Evolutionary conservation across 2,797 vertebrate genomes (phyloP).

Genomic region (Sarcoramphus papa): DNA sequence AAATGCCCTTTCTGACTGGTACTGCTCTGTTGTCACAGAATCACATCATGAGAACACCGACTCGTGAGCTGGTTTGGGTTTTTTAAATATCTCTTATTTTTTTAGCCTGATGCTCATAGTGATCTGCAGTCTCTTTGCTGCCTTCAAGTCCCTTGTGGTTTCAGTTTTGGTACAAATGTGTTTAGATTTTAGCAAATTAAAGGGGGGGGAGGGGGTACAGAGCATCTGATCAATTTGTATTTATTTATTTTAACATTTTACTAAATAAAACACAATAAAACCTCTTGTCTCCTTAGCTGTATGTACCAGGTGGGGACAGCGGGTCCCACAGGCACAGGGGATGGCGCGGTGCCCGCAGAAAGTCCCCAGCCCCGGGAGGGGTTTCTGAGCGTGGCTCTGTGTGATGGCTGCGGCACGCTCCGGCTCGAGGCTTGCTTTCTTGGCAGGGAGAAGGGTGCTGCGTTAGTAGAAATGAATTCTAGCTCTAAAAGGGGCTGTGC

Average conservation of each 20-base stretch:
- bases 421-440: not conserved
- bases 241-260: conserved; percentile 99
- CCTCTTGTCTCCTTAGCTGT: conserved; percentile 60
- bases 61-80: conserved; percentile 36
- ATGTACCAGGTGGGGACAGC: not conserved
- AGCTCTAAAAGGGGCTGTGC: not conserved
- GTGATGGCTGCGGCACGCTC: rapidly evolving
- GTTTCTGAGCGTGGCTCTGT: not conserved
- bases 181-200: conserved; percentile 95
- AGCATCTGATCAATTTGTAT: conserved; percentile 99
- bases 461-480: not conserved
- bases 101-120: conserved; percentile 88
- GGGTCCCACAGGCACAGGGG: not conserved
- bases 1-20: conserved; percentile 46
- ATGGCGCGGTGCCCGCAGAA: not conserved
- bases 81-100: conserved; percentile 81
- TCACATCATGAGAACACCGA: not conserved
- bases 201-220: conserved; percentile 67
- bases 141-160: conserved; percentile 92
- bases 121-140: conserved; percentile 87
- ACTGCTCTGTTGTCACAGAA: conserved; percentile 38
- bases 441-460: not conserved
- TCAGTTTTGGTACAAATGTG: conserved; percentile 97
- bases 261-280: conserved; percentile 98
- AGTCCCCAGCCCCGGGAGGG: not conserved